phyloP scores from a whole-genome alignment of 2,888 invertebrate species.

The Sphaerophoria taeniata region DNA sequence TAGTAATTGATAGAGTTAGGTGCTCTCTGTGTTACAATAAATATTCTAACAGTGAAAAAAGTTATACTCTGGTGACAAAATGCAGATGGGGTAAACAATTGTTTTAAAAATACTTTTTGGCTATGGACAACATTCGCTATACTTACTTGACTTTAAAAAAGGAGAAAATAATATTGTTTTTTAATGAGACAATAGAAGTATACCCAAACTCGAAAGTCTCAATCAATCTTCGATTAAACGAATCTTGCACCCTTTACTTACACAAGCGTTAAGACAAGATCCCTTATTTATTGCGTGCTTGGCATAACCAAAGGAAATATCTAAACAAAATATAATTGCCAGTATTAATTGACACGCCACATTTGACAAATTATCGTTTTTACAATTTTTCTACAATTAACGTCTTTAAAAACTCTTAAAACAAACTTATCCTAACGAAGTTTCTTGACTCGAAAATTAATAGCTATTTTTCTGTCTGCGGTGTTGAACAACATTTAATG shows the following conservation, averaged over 20 bases:
- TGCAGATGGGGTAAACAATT: too few relatives aligned
- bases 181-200: too few relatives aligned
- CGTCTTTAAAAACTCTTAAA: background rate
- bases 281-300: background rate
- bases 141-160: too few relatives aligned
- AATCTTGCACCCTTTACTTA: too few relatives aligned
- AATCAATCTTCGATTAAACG: background rate
- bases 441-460: background rate
- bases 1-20: background rate
- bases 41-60: background rate
- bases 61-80: background rate
- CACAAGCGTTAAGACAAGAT: too few relatives aligned
- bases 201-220: background rate
- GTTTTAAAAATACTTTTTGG: too few relatives aligned
- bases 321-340: slow-evolving; percentile 9
- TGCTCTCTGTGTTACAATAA: background rate
- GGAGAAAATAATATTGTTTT: too few relatives aligned
- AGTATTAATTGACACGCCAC: slow-evolving; percentile 10
- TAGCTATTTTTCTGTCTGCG: background rate
- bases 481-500: slow-evolving; percentile 6
- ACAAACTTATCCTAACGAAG: background rate
- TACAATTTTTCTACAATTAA: background rate
- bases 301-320: background rate
- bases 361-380: background rate
- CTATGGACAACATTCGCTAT: too few relatives aligned